A percentile compares a stretch with the other conserved stretches of the same genome.
phyloP scores from a whole-genome alignment of 1,140 invertebrate species.

The Aricia agestis region DNA sequence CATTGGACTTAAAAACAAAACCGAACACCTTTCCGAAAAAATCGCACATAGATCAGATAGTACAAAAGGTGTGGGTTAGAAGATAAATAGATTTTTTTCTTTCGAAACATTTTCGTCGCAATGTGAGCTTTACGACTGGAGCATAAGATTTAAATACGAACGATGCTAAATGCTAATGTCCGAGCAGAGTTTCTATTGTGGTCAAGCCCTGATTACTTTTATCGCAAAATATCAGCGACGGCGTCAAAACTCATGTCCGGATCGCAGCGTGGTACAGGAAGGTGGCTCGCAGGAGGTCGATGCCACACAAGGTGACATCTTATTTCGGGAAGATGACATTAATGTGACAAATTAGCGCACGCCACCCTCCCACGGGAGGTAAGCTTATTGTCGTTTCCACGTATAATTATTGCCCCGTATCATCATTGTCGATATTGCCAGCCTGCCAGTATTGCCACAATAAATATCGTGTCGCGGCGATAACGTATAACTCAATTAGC shows the following conservation, averaged over 20 bases:
- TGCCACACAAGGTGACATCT: constrained; percentile 67
- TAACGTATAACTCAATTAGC: constrained; percentile 13
- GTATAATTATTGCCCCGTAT: neutral
- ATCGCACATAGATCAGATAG: constrained; percentile 69
- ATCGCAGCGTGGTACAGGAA: constrained; percentile 68
- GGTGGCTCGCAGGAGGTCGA: constrained; percentile 50
- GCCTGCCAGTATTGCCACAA: neutral
- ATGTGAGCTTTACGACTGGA: constrained; percentile 13
- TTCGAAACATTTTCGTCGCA: constrained; percentile 24
- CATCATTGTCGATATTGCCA: neutral
- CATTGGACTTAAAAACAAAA: constrained; percentile 62
- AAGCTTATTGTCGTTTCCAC: constrained; percentile 17
- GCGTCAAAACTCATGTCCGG: constrained; percentile 72
- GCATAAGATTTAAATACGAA: constrained; percentile 33
- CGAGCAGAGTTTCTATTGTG: constrained; percentile 44
- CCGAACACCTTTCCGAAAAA: constrained; percentile 60
- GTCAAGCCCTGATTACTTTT: constrained; percentile 70
- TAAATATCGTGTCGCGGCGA: constrained; percentile 7
- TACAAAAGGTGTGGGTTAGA: constrained; percentile 61
- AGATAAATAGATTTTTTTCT: constrained; percentile 63
- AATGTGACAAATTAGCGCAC: constrained; percentile 59
- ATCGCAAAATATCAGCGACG: constrained; percentile 64
- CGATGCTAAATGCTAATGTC: neutral
- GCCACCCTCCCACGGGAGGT: constrained; percentile 46
- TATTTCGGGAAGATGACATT: constrained; percentile 49